These are phyloP conservation scores for Potorous gilbertii DNA, from an alignment of 2,797 vertebrate species.

Conservation along the genomic window DNA sequence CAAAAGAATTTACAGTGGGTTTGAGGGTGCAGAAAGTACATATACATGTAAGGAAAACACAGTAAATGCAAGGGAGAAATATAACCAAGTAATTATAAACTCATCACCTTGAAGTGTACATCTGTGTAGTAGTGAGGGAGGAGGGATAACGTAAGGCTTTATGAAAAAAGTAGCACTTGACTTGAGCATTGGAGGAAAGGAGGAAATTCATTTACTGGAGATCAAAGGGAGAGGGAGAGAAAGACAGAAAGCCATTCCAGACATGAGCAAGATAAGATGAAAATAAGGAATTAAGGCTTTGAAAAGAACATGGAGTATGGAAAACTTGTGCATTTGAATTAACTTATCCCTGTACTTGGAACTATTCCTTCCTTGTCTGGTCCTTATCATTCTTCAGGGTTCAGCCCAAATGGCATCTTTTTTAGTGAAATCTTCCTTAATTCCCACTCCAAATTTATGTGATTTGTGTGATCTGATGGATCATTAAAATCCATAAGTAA, in stretches of 20 bases:
- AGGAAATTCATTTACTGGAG: neutral
- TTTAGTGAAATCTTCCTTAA: neutral
- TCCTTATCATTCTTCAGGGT: neutral
- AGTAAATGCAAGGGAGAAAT: neutral
- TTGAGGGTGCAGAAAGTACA: neutral
- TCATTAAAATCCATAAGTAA: neutral
- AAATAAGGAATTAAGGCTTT: neutral
- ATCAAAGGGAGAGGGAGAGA: neutral
- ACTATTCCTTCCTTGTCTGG: neutral
- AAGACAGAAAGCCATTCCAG: neutral
- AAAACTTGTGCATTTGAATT: neutral
- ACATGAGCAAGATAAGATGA: neutral
- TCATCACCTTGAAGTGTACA: neutral
- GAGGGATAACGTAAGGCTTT: neutral
- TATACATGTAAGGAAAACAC: neutral
- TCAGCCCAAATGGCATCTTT: neutral
- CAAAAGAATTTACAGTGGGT: neutral
- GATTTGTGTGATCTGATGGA: neutral
- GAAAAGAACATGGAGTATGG: neutral
- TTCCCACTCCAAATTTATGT: neutral
- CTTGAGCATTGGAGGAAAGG: neutral
- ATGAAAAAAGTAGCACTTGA: neutral
- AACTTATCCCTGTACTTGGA: neutral
- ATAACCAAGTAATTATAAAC: neutral
- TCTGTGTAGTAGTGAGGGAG: neutral